These are phyloP conservation scores for Lithophane semibrunnea DNA, from an alignment of 2,888 invertebrate species.

Conservation along the genomic window DNA sequence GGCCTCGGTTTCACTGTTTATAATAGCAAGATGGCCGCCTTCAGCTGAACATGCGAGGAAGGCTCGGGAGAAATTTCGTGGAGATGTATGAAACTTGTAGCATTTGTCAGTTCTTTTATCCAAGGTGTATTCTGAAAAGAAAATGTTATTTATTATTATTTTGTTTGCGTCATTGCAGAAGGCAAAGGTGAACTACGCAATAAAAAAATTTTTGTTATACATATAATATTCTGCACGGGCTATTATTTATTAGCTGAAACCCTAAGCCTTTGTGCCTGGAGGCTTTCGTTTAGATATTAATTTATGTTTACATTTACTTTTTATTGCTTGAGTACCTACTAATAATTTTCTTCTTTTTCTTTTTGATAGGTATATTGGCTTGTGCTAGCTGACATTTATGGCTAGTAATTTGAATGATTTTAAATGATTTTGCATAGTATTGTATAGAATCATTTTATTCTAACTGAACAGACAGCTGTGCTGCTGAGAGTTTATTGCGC, in stretches of 20 bases:
- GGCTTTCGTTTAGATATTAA: too few relatives aligned
- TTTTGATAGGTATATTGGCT: too few relatives aligned
- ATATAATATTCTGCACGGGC: neutral
- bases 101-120: slow-evolving; percentile 67
- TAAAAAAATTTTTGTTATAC: neutral
- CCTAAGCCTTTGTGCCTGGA: neutral
- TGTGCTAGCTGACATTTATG: too few relatives aligned
- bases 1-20: slow-evolving; percentile 74
- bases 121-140: slow-evolving; percentile 21
- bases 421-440: too few relatives aligned
- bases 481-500: too few relatives aligned
- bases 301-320: too few relatives aligned
- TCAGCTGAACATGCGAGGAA: slow-evolving; percentile 77
- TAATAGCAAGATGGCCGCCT: slow-evolving; percentile 75
- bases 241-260: neutral
- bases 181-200: neutral
- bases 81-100: slow-evolving; percentile 77
- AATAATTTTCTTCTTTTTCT: too few relatives aligned
- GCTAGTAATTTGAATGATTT: too few relatives aligned
- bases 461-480: too few relatives aligned
- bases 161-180: neutral
- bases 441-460: too few relatives aligned
- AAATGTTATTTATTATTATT: neutral
- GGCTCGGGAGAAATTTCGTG: slow-evolving; percentile 74
- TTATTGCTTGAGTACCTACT: too few relatives aligned